Base-by-base conservation (phyloP, 2,797 vertebrate species). In the Mormyrus proboscirostris region DNA sequence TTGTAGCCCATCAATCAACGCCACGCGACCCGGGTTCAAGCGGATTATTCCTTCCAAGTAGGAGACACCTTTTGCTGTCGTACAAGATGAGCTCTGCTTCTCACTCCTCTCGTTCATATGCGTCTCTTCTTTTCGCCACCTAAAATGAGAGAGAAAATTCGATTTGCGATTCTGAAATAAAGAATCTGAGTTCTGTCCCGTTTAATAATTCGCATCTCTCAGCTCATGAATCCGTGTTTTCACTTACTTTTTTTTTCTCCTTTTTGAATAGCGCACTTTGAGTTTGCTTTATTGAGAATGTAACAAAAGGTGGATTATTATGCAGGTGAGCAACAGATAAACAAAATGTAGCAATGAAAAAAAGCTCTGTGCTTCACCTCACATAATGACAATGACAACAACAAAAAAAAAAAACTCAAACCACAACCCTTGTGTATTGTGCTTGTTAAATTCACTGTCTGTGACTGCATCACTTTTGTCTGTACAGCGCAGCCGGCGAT, bases 1-100 rank as follows among this genome's bases (percentile, higher is more conserved):
- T 84, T 86, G 92, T 94, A 90, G 92, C 92, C 94, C 95, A 93
- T 97, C 94, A 91, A 94, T 97, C 96, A 95, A 92, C 82, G 88
- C 89, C 89, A 2, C 3, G 90, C 92, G 88, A 94, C 93, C 69
- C 2, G 25, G 89, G 93, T 93, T 95, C 95, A 95, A 95, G 95
- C 92, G 91, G 94, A 93, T 95, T 93, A 93, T 92, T 95, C 92
- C 94, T 93, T 92, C 92, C 93, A 91, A 93, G 92, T 91, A 94
- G 93, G 93, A 95, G 93, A 93, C 91, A 79, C 91, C 89, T 92
- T 89, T 94, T 90, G 89, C 91, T 93, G 94, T 94, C 93, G 94
- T 94, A 91, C 94, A 93, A 93, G 94, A 94, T 94, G 90, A 92
- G 91, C 92, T 89, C 89, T 89, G 84, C 89, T 90, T 90, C 89